Evolutionary conservation across 1,140 invertebrate genomes (phyloP).

Genomic region (Octopus bimaculoides): DNA sequence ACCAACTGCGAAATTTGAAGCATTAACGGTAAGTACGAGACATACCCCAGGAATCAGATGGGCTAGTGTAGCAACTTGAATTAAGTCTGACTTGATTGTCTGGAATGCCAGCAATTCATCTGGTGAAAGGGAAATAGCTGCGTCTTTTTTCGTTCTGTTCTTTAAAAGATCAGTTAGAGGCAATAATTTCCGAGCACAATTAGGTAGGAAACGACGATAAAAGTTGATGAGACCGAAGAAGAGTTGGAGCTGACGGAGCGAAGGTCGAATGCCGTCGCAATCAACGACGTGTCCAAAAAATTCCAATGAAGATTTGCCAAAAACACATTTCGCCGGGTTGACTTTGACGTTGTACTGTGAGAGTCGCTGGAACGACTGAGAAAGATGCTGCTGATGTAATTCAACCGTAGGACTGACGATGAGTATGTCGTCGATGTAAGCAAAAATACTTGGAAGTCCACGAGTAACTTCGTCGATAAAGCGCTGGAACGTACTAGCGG

Average conservation of each 20-base stretch:
- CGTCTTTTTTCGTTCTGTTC: background rate
- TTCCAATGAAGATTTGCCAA: background rate
- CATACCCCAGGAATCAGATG: background rate
- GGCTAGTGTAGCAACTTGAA: background rate
- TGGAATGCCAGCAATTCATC: background rate
- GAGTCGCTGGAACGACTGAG: too few species aligned
- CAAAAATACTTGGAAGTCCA: too few species aligned
- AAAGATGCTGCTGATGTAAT: too few species aligned
- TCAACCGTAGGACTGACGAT: too few species aligned
- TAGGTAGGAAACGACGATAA: background rate
- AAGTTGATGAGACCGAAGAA: background rate
- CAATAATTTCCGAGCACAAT: background rate
- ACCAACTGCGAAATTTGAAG: background rate
- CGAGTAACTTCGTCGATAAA: too few species aligned
- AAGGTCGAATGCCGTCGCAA: background rate
- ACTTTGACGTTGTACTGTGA: too few species aligned
- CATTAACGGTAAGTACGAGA: background rate
- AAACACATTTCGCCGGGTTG: too few species aligned
- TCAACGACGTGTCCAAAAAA: background rate
- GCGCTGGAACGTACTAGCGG: background rate
- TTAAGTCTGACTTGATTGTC: background rate
- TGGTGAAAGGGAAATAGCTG: background rate
- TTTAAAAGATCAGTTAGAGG: background rate
- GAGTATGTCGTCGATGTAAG: too few species aligned
- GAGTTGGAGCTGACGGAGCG: too few species aligned